Base-by-base conservation (phyloP, 2,888 invertebrate genomes). In the Sarcophaga carnaria region DNA sequence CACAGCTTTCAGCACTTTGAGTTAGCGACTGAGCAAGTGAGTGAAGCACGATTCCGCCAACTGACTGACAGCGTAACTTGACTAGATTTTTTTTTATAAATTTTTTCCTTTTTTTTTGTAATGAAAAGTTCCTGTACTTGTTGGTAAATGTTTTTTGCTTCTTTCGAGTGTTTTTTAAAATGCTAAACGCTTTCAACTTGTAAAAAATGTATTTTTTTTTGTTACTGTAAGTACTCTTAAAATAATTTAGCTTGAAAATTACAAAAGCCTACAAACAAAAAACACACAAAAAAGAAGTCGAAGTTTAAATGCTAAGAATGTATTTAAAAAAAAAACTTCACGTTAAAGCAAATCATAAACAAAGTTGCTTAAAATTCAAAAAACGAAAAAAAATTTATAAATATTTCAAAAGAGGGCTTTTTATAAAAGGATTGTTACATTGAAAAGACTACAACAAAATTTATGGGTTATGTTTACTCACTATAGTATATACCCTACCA, bases 151-250 rank as follows among this genome's bases (percentile, higher is more conserved):
- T 63, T 71, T 80, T 59, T 11, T 62, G 20, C 6, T 47, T 74
- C 66, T 49, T 66, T 81, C 27, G 20, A 81, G 83, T 81, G 66
- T 78, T 75, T 63, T 78, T 83, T 20, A 71, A 78, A 83, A 84
- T 79, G 78, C 66, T 79, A 81, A 87, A 84, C 83, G 81, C 20
- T 87, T 84, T 84, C 8, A 76, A 63, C 27, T 83, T 80, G 60
- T 74, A 74, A 67, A 64, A 37, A 70, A 71, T 49, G 4, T 47
- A 67, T 27, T 54, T 22, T 22, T 49, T 70, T n/a, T 64, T 64
- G 5, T 45, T 82, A 14, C 14, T 82, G n/a, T 25, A 77, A 77
- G 83, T 69, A 47, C 77, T 64, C 69, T 80, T 72, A 12, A 82
- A 82, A 76, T 59, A 72, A 67, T 72, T 80, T 78, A 64, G 37